Base-by-base conservation (phyloP, 1,140 invertebrate species). In the Cotesia typhae region DNA sequence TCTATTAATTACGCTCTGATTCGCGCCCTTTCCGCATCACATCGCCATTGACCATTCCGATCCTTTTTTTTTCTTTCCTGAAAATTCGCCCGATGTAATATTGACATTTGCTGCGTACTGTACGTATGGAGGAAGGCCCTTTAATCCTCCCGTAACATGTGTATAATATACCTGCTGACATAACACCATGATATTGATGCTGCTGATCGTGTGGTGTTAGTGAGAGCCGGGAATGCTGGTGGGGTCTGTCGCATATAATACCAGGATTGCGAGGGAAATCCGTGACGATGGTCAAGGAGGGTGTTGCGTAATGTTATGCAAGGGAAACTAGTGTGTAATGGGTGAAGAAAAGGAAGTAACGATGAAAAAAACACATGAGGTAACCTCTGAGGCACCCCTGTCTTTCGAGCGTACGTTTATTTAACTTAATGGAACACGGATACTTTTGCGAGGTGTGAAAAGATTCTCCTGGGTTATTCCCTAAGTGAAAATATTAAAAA, bases 1-100 rank as follows among this genome's bases (percentile, higher is more conserved):
- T 71, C 76, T 78, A 84, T 86, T 86, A 86, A 86, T 86, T 83
- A 85, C 83, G 85, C 84, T 76, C 85, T 83, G 83, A 83, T 86
- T 86, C 82, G 78, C 83, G 79, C 83, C 81, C 77, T 73, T 78
- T 76, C 74, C 71, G 71, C 64, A 20, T 63, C 51, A 28, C 64
- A n/a, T 36, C 51, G 28, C 17, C 55, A 41, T 41, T 7, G 10
- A 47, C 41, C 41, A 47, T 47, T 47, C 10, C 5, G 28, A 28
- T 28, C 41, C 5, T 3, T 47, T 47, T 3, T 47, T 47, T 7
- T 47, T 68, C 72, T 78, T 82, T 78, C 78, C 74, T 78, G 77
- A 82, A 79, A 12, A 66, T 52, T 9, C 4, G 35, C 17, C 74
- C 81, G 80, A 83, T 28, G 1, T 28, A 28, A 28, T 83, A 84